Evolutionary conservation across 2,888 invertebrate genomes (phyloP), one percentile per base, ranked within the genome.

Genomic region (Neria commutata): DNA sequence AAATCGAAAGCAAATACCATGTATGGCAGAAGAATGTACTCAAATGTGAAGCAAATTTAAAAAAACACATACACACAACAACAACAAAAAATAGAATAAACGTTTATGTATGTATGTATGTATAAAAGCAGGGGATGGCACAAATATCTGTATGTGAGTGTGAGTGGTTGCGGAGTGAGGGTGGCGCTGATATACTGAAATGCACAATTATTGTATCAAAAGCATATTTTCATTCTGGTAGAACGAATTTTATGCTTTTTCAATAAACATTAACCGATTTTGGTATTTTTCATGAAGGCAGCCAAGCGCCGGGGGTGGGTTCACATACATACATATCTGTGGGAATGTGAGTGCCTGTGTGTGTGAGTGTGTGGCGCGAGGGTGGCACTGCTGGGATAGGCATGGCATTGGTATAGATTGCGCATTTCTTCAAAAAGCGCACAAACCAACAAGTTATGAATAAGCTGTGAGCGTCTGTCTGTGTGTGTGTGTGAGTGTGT

Each of bases 181-280:
- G 33, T 3, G 14, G 45, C 45, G 42, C 21, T 24, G 10, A 8
- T 48, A 25, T 48, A 14, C 10, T n/a, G 25, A 24, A 16, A 54
- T 46, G 49, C 51, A 56, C 61, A 65, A 61, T 74, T 74, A 78
- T 76, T 75, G 79, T 81, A 81, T 81, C 81, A 81, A 80, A 80
- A 75, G 80, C 81, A 81, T 81, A 81, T 81, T 81, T 80, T 80
- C 76, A 76, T 81, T 81, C 81, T 81, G 79, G 78, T 81, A 80
- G 81, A 81, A 80, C 78, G 80, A 79, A 78, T 81, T 81, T 81
- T 80, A 81, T 81, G 79, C 79, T 76, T 81, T 81, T 81, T 81
- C 81, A 81, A 81, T 81, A 81, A 81, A 81, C 81, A 81, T 81
- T 81, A 80, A 78, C 78, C 80, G 81, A 81, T 81, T 81, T 78